These are phyloP conservation scores for Eupithecia vulgata DNA, from an alignment of 2,888 invertebrate species.

Conservation along the genomic window DNA sequence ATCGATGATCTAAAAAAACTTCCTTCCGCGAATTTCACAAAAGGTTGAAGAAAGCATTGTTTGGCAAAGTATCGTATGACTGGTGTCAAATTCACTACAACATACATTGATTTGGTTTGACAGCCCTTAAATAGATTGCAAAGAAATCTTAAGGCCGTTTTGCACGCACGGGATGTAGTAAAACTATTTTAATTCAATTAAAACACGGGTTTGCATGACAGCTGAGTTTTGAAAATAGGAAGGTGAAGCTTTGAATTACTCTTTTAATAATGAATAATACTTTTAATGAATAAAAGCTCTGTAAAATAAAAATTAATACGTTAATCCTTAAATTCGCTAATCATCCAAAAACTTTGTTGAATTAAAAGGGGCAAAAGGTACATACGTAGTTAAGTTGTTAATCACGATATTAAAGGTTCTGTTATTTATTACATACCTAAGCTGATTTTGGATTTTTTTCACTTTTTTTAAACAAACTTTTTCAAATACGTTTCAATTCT, in stretches of 20 bases:
- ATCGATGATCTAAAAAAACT: slow-evolving; percentile 53
- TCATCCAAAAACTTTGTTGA: background rate
- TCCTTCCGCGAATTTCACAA: slow-evolving; percentile 70
- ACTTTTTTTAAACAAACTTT: too few relatives aligned
- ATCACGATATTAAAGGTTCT: background rate
- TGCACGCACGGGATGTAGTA: slow-evolving; percentile 45
- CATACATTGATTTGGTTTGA: slow-evolving; percentile 48
- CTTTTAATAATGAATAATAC: background rate
- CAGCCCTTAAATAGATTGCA: slow-evolving; percentile 42
- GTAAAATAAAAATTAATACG: background rate
- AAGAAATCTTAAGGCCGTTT: slow-evolving; percentile 33
- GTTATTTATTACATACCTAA: background rate
- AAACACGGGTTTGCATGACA: slow-evolving; percentile 15
- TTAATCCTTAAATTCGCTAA: background rate
- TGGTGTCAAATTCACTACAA: slow-evolving; percentile 65
- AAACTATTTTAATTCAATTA: slow-evolving; percentile 35
- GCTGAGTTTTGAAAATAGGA: background rate
- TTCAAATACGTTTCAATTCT: too few relatives aligned
- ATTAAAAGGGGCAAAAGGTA: background rate
- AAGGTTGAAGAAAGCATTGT: slow-evolving; percentile 48
- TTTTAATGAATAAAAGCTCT: background rate
- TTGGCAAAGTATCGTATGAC: slow-evolving; percentile 70
- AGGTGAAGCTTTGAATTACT: background rate
- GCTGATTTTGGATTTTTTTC: too few relatives aligned
- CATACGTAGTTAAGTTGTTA: too few relatives aligned